A percentile compares a stretch with the other conserved stretches of the same genome.
These are phyloP conservation scores for Oncorhynchus tshawytscha DNA, from an alignment of 2,113 vertebrate genomes.

Conservation along the genomic window DNA sequence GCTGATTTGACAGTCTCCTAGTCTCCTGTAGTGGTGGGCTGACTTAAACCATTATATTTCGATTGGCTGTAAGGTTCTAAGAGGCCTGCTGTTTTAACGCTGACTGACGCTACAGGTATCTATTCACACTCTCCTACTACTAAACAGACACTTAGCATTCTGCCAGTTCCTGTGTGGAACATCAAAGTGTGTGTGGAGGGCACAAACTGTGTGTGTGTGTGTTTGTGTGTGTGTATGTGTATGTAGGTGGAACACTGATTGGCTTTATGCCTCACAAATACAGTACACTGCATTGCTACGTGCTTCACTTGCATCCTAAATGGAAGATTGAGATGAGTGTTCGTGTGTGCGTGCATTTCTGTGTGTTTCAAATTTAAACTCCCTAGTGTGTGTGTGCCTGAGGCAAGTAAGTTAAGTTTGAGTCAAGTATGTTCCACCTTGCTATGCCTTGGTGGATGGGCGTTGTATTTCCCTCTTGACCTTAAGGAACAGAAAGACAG, in stretches of 20 bases:
- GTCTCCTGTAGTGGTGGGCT: not conserved
- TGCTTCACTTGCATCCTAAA: conserved; percentile 48
- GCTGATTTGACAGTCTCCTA: not conserved
- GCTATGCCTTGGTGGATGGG: too few species aligned
- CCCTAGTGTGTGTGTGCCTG: too few species aligned
- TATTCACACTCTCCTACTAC: conserved; percentile 11
- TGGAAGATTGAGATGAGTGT: conserved; percentile 21
- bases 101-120: conserved; percentile 42
- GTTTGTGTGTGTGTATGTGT: too few species aligned
- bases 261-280: conserved; percentile 39
- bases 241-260: conserved; percentile 29
- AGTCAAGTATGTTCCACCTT: too few species aligned
- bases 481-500: not conserved
- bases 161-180: conserved; percentile 47
- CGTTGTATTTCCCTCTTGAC: not conserved
- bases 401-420: too few species aligned
- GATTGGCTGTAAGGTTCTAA: conserved; percentile 13
- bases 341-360: conserved; percentile 14
- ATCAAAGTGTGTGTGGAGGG: conserved; percentile 60
- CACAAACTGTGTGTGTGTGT: conserved; percentile 51
- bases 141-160: conserved; percentile 52
- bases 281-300: conserved; percentile 1
- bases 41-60: not conserved
- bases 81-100: conserved; percentile 25
- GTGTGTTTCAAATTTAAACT: conserved; percentile 51